Conservation (phyloP, 2,797 vertebrate genomes). For the Neostethus bicornis region DNA sequence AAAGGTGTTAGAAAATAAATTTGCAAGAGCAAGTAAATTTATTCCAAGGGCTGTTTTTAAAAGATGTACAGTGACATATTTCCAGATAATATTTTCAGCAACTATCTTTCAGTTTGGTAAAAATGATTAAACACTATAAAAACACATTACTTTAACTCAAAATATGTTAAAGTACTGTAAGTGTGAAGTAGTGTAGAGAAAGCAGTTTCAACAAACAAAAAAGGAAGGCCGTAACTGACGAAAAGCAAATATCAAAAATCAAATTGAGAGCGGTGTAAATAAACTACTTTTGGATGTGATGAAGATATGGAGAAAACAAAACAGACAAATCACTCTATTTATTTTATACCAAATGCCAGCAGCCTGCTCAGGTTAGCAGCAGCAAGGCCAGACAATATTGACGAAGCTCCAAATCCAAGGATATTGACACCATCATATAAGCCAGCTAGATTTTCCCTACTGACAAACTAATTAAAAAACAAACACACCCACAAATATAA, state of each 20-base stretch:
- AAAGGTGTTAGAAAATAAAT: too few relatives aligned
- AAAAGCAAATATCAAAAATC: constrained; percentile 82
- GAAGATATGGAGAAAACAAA: constrained; percentile 79
- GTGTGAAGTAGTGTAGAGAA: constrained; percentile 44
- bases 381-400: constrained; percentile 80
- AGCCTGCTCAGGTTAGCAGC: constrained; percentile 81
- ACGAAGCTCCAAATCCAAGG: constrained; percentile 81
- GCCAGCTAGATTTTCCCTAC: constrained; percentile 73
- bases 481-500: constrained; percentile 81
- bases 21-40: too few relatives aligned
- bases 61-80: too few relatives aligned
- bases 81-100: too few relatives aligned
- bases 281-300: constrained; percentile 74
- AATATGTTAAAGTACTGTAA: too few relatives aligned
- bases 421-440: constrained; percentile 83
- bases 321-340: constrained; percentile 86
- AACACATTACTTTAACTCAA: too few relatives aligned
- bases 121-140: too few relatives aligned
- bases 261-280: constrained; percentile 80
- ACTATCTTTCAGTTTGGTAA: too few relatives aligned
- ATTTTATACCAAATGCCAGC: constrained; percentile 85
- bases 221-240: constrained; percentile 55
- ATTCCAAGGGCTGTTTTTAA: too few relatives aligned
- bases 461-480: constrained; percentile 86
- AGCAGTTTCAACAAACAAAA: constrained; percentile 46